Evolutionary conservation across 2,113 vertebrate species (phyloP), one percentile per base, ranked within the genome.

Genomic region (Ancistrus triradiatus): DNA sequence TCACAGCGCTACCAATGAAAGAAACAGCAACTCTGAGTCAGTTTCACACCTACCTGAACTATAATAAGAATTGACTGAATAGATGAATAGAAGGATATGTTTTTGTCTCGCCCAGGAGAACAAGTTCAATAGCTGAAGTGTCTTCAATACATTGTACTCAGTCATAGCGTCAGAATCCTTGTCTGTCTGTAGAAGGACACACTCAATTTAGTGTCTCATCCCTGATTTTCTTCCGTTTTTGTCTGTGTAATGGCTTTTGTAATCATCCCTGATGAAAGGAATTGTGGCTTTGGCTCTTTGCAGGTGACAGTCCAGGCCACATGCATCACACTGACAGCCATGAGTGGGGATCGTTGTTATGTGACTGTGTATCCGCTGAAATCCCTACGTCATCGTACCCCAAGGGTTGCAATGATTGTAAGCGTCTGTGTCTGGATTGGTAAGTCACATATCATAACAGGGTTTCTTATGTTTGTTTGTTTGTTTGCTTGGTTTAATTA

Each of bases 221-320:
- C 22, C 6, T 47, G 22, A 18, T 8, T 28, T 52, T 22, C 1
- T 49, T 19, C 19, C 21, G 15, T 22, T 24, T 46, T 47, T 59
- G 22, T 50, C 28, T 7, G 15, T 48, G n/a, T 49, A 13, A 37
- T 55, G 9, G 50, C 10, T 58, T 58, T 53, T 11, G 25, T 55
- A 49, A 27, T 40, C 11, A 44, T 7, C 24, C 18, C 25, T 59
- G 52, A 53, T 55, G 11, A 68, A 68, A 47, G 21, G 31, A 59
- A 43, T 35, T 3, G 7, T 33, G 44, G 33, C 42, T 17, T 7
- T 61, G 60, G 18, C 19, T 27, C 46, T 62, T 63, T 49, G 1
- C 35, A 91, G 90, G 89, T 90, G 55, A 91, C 90, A 0, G 90
- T 91, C 19, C 90, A 91, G 58, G 90, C 90, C 42, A 90, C 90